phyloP scores from a whole-genome alignment of 2,797 vertebrate genomes.

The Myripristis murdjan region DNA sequence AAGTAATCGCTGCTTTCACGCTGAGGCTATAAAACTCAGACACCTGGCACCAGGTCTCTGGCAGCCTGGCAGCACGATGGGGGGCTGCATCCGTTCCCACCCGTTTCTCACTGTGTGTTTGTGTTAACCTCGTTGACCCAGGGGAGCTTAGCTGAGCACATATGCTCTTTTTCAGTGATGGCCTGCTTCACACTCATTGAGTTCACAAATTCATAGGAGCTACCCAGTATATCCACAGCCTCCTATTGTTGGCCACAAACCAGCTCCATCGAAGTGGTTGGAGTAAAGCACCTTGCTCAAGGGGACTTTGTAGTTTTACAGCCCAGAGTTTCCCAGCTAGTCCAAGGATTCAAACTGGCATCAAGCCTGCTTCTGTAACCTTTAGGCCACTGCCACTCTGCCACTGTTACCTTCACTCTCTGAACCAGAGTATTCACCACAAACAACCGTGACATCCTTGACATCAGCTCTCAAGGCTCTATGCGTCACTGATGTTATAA shows the following conservation, averaged over 20 bases:
- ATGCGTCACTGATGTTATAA: too few relatives aligned
- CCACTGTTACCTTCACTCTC: background rate
- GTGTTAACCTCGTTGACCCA: conserved; percentile 69
- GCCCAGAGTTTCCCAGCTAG: background rate
- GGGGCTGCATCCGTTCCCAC: conserved; percentile 66
- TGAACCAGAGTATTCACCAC: background rate
- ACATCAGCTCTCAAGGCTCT: background rate
- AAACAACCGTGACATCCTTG: background rate
- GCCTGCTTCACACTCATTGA: conserved; percentile 46
- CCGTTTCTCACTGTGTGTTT: conserved; percentile 45
- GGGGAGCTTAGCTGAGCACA: conserved; percentile 61
- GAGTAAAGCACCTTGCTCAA: conserved; percentile 14
- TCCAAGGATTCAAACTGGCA: background rate
- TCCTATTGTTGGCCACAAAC: conserved; percentile 6
- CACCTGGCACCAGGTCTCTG: conserved; percentile 79
- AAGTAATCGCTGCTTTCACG: conserved; percentile 70
- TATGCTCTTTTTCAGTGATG: conserved; percentile 63
- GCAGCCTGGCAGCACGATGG: conserved; percentile 64
- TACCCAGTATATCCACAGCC: conserved; percentile 14
- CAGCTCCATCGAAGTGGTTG: conserved; percentile 25
- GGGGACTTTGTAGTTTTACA: background rate
- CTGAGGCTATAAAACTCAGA: conserved; percentile 74
- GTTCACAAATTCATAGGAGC: conserved; percentile 33
- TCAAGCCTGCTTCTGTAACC: conserved; percentile 7
- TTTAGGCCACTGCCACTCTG: background rate